Evolutionary conservation across 2,797 vertebrate genomes (phyloP).

Genomic region (Oreochromis grahami): DNA sequence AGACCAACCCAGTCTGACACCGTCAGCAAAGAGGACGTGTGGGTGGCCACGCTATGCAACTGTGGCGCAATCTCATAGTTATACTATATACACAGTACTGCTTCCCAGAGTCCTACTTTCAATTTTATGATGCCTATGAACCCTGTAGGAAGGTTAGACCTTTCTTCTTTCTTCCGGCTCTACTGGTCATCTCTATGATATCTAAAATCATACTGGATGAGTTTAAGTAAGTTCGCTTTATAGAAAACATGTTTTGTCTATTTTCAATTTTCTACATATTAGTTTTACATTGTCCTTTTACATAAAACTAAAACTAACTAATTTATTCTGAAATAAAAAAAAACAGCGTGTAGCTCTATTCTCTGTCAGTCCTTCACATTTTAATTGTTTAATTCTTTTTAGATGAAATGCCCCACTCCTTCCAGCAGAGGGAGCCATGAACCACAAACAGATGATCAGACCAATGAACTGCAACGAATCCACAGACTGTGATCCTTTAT

Average conservation of each 20-base stretch:
- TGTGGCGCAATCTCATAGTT: not conserved
- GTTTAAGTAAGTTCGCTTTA: fast-evolving
- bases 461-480: not conserved
- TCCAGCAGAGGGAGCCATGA: slow-evolving; percentile 39
- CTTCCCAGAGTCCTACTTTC: not conserved
- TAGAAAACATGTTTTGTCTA: not conserved
- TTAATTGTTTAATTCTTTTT: not conserved
- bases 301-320: not conserved
- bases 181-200: fast-evolving
- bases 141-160: not conserved
- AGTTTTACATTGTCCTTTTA: fast-evolving
- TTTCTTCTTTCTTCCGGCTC: not conserved
- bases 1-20: not conserved
- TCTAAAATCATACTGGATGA: not conserved
- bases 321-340: not conserved
- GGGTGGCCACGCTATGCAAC: not conserved
- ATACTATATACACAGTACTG: not conserved
- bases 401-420: not conserved
- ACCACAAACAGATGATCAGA: not conserved
- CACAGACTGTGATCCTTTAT: not conserved
- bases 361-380: not conserved
- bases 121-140: not conserved
- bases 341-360: fast-evolving
- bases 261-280: not conserved
- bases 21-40: not conserved